Evolutionary conservation across 1,140 invertebrate species (phyloP).

Genomic region (Hypothenemus hampei): DNA sequence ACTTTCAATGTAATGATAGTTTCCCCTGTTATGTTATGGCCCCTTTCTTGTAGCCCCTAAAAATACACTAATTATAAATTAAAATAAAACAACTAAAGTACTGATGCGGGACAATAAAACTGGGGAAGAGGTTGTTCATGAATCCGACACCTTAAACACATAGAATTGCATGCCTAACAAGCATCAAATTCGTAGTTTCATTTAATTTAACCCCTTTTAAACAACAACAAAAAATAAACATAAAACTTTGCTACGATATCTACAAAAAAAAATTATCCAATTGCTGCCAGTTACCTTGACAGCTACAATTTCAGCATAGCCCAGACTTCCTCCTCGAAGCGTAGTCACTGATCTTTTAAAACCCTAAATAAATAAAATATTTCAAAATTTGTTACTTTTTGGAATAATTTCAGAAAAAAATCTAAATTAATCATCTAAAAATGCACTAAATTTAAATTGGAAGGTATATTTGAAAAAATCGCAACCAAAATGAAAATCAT

Average conservation of each 20-base stretch:
- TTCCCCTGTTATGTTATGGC: slow-evolving; percentile 82
- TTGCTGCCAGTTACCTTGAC: slow-evolving; percentile 73
- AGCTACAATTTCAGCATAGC: slow-evolving; percentile 91
- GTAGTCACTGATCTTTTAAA: slow-evolving; percentile 91
- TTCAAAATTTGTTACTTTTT: neutral
- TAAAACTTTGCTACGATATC: neutral
- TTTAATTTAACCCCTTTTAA: too few species aligned
- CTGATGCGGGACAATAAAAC: too few species aligned
- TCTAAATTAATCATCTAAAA: neutral
- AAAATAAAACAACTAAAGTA: slow-evolving; percentile 31
- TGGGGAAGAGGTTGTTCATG: too few species aligned
- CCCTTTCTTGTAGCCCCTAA: slow-evolving; percentile 80
- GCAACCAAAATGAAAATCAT: slow-evolving; percentile 21
- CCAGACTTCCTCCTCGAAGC: slow-evolving; percentile 76
- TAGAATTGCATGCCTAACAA: too few species aligned
- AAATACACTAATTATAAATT: slow-evolving; percentile 49
- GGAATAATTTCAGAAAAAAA: neutral
- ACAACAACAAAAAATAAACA: neutral
- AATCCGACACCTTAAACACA: too few species aligned
- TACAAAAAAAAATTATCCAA: too few species aligned
- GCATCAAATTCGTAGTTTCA: too few species aligned
- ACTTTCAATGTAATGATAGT: slow-evolving; percentile 87
- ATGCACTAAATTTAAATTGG: too few species aligned
- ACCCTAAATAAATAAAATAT: slow-evolving; percentile 52
- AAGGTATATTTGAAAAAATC: neutral